Percentiles rank a stretch among this genome's conserved stretches.
Evolutionary conservation across 2,888 invertebrate genomes (phyloP).

Genomic region (Rugalucina vietnamica): DNA sequence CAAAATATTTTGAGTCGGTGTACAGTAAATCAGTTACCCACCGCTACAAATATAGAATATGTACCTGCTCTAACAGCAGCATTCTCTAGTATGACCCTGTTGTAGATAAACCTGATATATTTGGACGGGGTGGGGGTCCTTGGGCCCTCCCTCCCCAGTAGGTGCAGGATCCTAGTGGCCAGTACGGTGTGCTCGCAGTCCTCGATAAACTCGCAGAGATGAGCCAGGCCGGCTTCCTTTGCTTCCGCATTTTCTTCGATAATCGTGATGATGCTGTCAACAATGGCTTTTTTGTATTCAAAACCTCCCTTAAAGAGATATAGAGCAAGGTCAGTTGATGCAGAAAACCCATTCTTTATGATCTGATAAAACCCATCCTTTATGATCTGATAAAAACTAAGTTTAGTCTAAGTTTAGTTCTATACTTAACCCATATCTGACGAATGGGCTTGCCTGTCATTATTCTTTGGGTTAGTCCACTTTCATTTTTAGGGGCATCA

Average conservation of each 20-base stretch:
- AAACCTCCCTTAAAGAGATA: slow-evolving; percentile 88
- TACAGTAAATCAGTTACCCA: too few relatives aligned
- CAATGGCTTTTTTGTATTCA: slow-evolving; percentile 99
- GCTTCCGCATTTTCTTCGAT: slow-evolving; percentile 99
- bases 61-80: slow-evolving; percentile 93
- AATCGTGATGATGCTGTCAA: slow-evolving; percentile 98
- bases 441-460: too few relatives aligned
- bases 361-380: too few relatives aligned
- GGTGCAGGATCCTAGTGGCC: slow-evolving; percentile 97
- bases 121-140: slow-evolving; percentile 95
- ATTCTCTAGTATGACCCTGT: slow-evolving; percentile 96
- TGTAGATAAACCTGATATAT: slow-evolving; percentile 88
- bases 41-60: slow-evolving; percentile 19
- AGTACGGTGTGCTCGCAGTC: slow-evolving; percentile 99
- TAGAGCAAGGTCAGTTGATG: too few relatives aligned
- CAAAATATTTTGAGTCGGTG: too few relatives aligned
- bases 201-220: slow-evolving; percentile 99
- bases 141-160: slow-evolving; percentile 98
- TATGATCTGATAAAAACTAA: too few relatives aligned
- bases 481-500: too few relatives aligned
- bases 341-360: too few relatives aligned
- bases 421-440: too few relatives aligned
- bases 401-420: too few relatives aligned
- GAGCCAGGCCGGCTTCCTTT: slow-evolving; percentile 96
- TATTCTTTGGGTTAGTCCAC: too few relatives aligned